phyloP scores from a whole-genome alignment of 2,113 vertebrate genomes.

The Cololabis saira region DNA sequence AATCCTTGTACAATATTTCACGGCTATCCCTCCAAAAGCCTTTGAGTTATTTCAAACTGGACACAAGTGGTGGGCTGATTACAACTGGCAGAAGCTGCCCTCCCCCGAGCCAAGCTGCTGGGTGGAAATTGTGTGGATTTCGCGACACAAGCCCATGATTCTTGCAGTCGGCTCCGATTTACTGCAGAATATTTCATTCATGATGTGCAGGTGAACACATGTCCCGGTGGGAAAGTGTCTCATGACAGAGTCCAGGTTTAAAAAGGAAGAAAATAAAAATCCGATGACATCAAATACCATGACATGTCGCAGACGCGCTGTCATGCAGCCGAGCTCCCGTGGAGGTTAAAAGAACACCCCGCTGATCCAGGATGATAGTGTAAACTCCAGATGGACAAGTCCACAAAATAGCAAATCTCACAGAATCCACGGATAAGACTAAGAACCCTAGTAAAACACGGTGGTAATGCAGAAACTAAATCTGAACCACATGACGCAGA shows the following conservation, averaged over 20 bases:
- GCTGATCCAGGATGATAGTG: background rate
- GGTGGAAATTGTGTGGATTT: constrained; percentile 8
- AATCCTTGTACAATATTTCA: too few relatives aligned
- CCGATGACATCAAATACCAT: background rate
- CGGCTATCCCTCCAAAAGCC: too few relatives aligned
- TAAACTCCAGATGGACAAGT: constrained; percentile 15
- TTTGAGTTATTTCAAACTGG: too few relatives aligned
- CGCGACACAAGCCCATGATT: background rate
- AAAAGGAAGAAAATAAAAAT: background rate
- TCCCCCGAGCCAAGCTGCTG: background rate
- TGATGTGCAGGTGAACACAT: background rate
- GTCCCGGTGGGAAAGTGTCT: too few relatives aligned
- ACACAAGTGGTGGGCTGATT: background rate
- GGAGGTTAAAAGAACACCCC: background rate
- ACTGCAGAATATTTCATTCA: constrained; percentile 1
- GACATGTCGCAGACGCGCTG: background rate
- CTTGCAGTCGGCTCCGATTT: background rate
- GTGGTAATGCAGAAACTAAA: constrained; percentile 16
- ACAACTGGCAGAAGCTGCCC: background rate
- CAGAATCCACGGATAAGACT: constrained; percentile 21
- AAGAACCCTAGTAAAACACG: constrained; percentile 25
- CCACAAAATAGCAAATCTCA: constrained; percentile 13
- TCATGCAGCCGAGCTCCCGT: background rate
- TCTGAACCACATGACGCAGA: background rate
- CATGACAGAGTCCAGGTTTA: constrained; percentile 1